Conservation (phyloP, 2,888 invertebrate species). For the Alentia gelatinosa region DNA sequence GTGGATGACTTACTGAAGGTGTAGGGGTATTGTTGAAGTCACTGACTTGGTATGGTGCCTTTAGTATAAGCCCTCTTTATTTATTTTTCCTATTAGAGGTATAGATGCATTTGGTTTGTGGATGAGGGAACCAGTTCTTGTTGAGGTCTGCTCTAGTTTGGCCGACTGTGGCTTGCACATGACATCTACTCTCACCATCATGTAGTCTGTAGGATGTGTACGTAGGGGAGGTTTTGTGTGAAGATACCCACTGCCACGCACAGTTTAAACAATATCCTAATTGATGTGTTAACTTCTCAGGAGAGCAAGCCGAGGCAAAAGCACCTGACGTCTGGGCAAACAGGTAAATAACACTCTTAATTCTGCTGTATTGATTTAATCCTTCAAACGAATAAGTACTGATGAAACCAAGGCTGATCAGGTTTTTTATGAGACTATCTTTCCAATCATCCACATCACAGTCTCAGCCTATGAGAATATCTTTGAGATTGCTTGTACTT, state of each 20-base stretch:
- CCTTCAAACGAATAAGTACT: no score
- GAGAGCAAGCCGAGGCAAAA: neutral
- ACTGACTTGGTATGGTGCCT: neutral
- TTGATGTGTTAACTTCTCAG: neutral
- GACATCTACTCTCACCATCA: neutral
- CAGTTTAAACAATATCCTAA: neutral
- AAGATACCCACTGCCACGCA: neutral
- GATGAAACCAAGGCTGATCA: no score
- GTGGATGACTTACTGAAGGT: neutral
- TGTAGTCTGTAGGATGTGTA: neutral
- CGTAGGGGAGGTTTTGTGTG: neutral
- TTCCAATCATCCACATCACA: no score
- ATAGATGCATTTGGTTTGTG: no score
- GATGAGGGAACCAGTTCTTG: no score
- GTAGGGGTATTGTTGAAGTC: neutral
- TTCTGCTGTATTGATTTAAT: neutral
- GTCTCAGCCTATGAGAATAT: no score
- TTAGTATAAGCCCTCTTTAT: neutral
- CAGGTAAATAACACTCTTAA: neutral
- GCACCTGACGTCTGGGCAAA: slow-evolving; percentile 41
- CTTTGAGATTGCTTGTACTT: no score
- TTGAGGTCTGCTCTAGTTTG: no score
- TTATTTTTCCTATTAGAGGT: neutral
- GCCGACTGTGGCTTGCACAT: neutral
- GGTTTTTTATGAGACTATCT: no score